Conservation (phyloP, 1,140 invertebrate species). For the Vanessa tameamea region DNA sequence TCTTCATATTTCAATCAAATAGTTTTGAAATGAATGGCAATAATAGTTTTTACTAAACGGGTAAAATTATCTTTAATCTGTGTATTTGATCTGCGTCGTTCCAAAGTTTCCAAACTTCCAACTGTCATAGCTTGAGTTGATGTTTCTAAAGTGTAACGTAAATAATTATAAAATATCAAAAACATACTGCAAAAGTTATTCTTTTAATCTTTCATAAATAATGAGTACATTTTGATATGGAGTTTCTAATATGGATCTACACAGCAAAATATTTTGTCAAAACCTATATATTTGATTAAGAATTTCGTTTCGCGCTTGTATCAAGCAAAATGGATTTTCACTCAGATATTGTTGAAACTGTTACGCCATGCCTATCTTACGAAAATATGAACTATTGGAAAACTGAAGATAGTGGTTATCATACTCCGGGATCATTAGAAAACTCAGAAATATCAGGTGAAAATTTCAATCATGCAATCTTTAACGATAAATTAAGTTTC, state of each 20-base stretch:
- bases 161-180: conserved; percentile 31
- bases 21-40: too few relatives aligned
- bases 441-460: conserved; percentile 59
- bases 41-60: too few relatives aligned
- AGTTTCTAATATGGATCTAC: background rate
- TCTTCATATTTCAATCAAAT: too few relatives aligned
- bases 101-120: background rate
- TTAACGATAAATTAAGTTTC: conserved; percentile 42
- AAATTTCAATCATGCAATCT: conserved; percentile 40
- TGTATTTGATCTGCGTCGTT: conserved; percentile 3
- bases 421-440: conserved; percentile 67
- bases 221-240: conserved; percentile 16
- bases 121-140: conserved; percentile 21
- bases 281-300: background rate
- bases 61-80: background rate
- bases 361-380: conserved; percentile 54
- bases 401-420: conserved; percentile 72
- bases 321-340: conserved; percentile 38
- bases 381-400: conserved; percentile 55
- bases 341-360: conserved; percentile 50
- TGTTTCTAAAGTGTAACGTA: conserved; percentile 36
- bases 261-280: background rate
- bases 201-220: background rate
- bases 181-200: background rate
- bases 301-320: background rate